A percentile compares a stretch with the other conserved stretches of the same genome.
phyloP scores from a whole-genome alignment of 2,888 invertebrate species.

The Dioctria linearis region DNA sequence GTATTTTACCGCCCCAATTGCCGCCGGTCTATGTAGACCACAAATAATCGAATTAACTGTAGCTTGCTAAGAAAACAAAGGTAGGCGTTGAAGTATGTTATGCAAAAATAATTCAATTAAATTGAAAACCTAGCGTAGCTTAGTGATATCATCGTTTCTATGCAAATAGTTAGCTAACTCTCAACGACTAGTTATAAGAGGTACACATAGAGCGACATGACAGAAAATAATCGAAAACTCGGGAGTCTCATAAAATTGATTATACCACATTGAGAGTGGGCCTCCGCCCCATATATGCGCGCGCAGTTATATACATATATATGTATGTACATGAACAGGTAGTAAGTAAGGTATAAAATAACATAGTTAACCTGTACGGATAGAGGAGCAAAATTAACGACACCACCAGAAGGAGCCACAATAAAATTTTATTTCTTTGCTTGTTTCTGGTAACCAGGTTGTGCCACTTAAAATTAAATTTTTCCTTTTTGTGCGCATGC shows the following conservation, averaged over 20 bases:
- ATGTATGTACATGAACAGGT: background rate
- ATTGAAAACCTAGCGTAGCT: conserved; percentile 47
- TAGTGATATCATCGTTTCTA: conserved; percentile 51
- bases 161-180: conserved; percentile 36
- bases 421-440: conserved; percentile 49
- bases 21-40: background rate
- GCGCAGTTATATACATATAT: background rate
- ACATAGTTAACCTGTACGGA: background rate
- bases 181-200: too few relatives aligned
- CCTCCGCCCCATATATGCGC: conserved; percentile 39
- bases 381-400: conserved; percentile 50
- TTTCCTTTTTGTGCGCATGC: conserved; percentile 44
- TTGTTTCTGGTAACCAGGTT: conserved; percentile 19
- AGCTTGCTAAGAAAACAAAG: conserved; percentile 33
- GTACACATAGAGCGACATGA: conserved; percentile 11
- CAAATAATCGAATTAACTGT: background rate
- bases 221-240: conserved; percentile 51
- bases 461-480: conserved; percentile 43
- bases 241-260: conserved; percentile 41
- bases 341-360: background rate
- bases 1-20: conserved; percentile 12
- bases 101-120: conserved; percentile 52
- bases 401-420: conserved; percentile 44
- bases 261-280: conserved; percentile 14
- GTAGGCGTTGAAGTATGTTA: conserved; percentile 46